A percentile compares a stretch with the other conserved stretches of the same genome.
phyloP scores from a whole-genome alignment of 2,113 vertebrate genomes.

The Saccopteryx leptura region DNA sequence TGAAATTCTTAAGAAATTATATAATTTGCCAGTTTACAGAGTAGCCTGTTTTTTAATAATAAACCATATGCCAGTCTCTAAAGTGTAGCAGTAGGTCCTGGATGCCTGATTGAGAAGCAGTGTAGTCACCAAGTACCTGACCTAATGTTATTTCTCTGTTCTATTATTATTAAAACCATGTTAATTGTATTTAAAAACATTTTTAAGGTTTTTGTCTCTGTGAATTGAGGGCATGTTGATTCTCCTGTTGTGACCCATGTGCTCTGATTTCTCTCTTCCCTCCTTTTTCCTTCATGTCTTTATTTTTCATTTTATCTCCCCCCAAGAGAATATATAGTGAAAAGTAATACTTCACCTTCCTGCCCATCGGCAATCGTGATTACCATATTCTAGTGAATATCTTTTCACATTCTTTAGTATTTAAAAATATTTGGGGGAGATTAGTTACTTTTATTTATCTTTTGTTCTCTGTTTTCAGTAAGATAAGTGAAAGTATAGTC shows the following conservation, averaged over 20 bases:
- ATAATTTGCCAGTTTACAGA: neutral
- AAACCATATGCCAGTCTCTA: neutral
- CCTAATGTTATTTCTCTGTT: neutral
- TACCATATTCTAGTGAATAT: constrained; percentile 7
- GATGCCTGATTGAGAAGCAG: neutral
- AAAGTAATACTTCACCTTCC: neutral
- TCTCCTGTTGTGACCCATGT: neutral
- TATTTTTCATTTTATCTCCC: neutral
- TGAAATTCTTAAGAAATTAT: constrained; percentile 25
- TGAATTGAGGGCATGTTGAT: neutral
- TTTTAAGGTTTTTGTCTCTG: constrained; percentile 12
- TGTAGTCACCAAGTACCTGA: neutral
- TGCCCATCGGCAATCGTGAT: neutral
- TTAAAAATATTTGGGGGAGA: constrained; percentile 44
- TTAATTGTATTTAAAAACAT: constrained; percentile 20
- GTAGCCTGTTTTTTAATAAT: constrained; percentile 20
- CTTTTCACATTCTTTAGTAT: constrained; percentile 52
- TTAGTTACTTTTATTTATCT: constrained; percentile 57
- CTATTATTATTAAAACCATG: neutral
- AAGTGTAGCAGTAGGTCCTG: neutral
- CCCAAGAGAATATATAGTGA: neutral
- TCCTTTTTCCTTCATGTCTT: neutral
- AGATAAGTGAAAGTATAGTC: neutral
- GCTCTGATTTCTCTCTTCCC: constrained; percentile 7
- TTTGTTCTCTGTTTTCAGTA: constrained; percentile 40